phyloP scores from a whole-genome alignment of 2,888 invertebrate genomes.

The Antheraea assamensis region DNA sequence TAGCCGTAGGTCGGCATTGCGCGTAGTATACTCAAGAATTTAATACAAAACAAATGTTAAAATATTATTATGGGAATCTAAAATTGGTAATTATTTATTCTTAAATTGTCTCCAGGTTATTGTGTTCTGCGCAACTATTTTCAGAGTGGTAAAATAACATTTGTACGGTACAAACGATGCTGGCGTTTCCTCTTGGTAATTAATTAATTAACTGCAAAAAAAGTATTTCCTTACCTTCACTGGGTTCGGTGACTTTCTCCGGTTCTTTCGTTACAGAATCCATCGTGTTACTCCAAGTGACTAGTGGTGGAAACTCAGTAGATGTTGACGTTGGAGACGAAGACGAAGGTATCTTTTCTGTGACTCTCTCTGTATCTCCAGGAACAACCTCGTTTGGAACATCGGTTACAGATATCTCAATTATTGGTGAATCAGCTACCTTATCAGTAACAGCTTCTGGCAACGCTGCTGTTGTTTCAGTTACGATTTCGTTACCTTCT shows the following conservation, averaged over 20 bases:
- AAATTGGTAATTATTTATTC: no score
- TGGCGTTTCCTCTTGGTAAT: no score
- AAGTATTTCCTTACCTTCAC: conserved; percentile 51
- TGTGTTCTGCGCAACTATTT: not conserved
- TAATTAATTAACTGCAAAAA: not conserved
- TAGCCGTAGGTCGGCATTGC: no score
- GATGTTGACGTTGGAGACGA: conserved; percentile 28
- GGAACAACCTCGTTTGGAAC: conserved; percentile 1
- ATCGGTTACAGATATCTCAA: conserved; percentile 24
- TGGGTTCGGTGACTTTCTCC: conserved; percentile 48
- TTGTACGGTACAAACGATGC: no score
- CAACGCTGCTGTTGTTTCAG: conserved; percentile 27
- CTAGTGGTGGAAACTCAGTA: conserved; percentile 63
- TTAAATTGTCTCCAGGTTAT: no score
- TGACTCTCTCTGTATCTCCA: conserved; percentile 23
- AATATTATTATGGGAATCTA: no score
- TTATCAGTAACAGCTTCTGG: conserved; percentile 29
- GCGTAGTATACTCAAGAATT: no score
- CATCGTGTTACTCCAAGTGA: conserved; percentile 79
- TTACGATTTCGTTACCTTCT: conserved; percentile 28
- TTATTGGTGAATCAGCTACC: conserved; percentile 29
- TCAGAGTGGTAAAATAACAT: not conserved
- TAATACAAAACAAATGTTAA: no score
- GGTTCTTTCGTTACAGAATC: conserved; percentile 57
- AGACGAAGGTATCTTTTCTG: conserved; percentile 32